Evolutionary conservation across 1,140 invertebrate genomes (phyloP), one percentile per base, ranked within the genome.

Genomic region (Drosophila sp.): DNA sequence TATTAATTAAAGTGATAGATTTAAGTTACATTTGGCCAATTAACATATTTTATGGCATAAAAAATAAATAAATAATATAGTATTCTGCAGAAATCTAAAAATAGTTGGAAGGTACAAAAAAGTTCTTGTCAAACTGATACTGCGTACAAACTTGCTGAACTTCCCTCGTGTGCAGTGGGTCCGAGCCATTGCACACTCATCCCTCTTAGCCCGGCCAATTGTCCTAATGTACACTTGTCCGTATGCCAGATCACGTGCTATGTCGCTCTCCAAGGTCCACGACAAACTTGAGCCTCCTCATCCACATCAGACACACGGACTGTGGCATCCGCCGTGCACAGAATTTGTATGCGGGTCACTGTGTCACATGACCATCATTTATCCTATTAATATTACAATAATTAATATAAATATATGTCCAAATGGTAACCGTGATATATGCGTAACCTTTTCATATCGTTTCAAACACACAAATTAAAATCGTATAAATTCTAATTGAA

Each of bases 221-320:
- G 34, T 41, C 13, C 38, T 27, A 4, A 29, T 36, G 40, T 34
- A 16, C 21, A n/a, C n/a, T 48, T 69, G 45, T 51, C 18, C 36
- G 46, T 34, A 40, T 63, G 59, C 59, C 59, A 54, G 59, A 53
- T 70, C 66, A 70, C 66, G 66, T 70, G 58, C 58, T 27, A n/a
- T 69, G 45, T 27, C 40, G 3, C 45, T n/a, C 32, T 48, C 64
- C 54, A 34, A 36, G 54, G 43, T 59, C 32, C 27, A 54, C 59
- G 59, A 46, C 67, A 54, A 70, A 70, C 59, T 38, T 70, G 67
- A 54, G 59, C 41, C 59, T 70, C 59, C 46, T 25, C 18, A 6
- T 29, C 2, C 53, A 13, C 14, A 56, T 13, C n/a, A 66, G 58
- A 29, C 11, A 38, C 36, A 38, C 36, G 36, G n/a, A 38, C 36